Percentiles rank a stretch among this genome's conserved stretches.
Evolutionary conservation across 2,113 vertebrate species (phyloP).

Genomic region (Aix galericulata): DNA sequence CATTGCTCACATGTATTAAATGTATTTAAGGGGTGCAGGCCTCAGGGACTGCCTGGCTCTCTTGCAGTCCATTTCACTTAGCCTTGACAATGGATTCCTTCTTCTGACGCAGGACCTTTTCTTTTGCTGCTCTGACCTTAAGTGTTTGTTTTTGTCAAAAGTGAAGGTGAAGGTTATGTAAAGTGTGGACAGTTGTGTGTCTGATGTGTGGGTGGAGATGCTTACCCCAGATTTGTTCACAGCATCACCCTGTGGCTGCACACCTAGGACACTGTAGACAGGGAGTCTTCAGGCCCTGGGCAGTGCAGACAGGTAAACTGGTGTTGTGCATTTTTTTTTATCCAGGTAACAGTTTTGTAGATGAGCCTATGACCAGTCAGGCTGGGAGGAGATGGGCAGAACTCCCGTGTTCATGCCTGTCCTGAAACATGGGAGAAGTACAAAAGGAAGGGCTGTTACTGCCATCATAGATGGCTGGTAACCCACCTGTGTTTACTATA

Average conservation of each 20-base stretch:
- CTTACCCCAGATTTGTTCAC: not conserved
- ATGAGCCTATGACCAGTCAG: not conserved
- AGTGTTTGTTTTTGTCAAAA: constrained; percentile 39
- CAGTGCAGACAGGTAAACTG: not conserved
- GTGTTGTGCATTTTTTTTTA: not conserved
- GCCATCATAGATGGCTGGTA: rapidly evolving
- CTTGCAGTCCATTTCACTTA: constrained; percentile 27
- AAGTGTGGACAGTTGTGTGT: not conserved
- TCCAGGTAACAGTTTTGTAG: not conserved
- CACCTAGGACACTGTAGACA: rapidly evolving
- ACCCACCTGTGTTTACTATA: not conserved
- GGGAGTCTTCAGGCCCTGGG: not conserved
- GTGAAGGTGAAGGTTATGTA: not conserved
- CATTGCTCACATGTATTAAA: constrained; percentile 83
- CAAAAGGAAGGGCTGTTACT: not conserved
- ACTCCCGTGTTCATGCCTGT: not conserved
- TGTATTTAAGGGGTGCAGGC: constrained; percentile 73
- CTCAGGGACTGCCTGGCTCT: constrained; percentile 63
- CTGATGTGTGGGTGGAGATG: not conserved
- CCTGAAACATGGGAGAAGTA: not conserved
- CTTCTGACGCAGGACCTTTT: constrained; percentile 25
- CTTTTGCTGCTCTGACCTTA: constrained; percentile 52
- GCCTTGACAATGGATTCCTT: constrained; percentile 68
- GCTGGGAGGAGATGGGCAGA: not conserved
- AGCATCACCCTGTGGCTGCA: not conserved